Evolutionary conservation across 2,888 invertebrate genomes (phyloP).

Genomic region (Acheta domesticus): DNA sequence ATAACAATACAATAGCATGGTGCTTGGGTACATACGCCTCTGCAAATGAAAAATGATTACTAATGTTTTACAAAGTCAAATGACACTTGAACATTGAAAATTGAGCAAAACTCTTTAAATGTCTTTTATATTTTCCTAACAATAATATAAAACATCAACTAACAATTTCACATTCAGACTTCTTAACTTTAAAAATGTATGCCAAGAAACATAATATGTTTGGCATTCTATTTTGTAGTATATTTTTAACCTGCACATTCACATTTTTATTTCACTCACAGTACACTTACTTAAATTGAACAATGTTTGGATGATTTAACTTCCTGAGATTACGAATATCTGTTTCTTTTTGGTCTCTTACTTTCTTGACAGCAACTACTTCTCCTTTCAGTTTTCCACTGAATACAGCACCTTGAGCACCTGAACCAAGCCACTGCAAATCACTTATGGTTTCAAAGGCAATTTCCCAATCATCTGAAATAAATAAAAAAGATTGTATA

Average conservation of each 20-base stretch:
- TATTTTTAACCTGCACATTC: too few relatives aligned
- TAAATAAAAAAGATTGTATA: neutral
- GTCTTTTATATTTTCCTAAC: too few relatives aligned
- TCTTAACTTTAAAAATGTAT: too few relatives aligned
- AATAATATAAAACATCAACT: too few relatives aligned
- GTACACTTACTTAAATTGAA: conserved; percentile 66
- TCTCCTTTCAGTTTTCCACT: conserved; percentile 78
- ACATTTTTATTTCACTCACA: too few relatives aligned
- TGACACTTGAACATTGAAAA: neutral
- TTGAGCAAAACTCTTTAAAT: too few relatives aligned
- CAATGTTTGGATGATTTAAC: conserved; percentile 93
- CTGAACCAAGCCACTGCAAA: conserved; percentile 87
- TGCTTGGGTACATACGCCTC: conserved; percentile 89
- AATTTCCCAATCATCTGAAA: conserved; percentile 87
- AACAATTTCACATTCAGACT: too few relatives aligned
- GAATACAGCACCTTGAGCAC: conserved; percentile 95
- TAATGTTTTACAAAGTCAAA: neutral
- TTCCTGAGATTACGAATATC: conserved; percentile 88
- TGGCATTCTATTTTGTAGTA: too few relatives aligned
- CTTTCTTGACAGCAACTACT: conserved; percentile 94
- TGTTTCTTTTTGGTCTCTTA: conserved; percentile 86
- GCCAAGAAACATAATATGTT: too few relatives aligned
- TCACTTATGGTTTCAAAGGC: conserved; percentile 87
- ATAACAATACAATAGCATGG: conserved; percentile 94
- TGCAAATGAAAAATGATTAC: conserved; percentile 45